phyloP scores from a whole-genome alignment of 1,140 invertebrate species.

The Galleria mellonella region DNA sequence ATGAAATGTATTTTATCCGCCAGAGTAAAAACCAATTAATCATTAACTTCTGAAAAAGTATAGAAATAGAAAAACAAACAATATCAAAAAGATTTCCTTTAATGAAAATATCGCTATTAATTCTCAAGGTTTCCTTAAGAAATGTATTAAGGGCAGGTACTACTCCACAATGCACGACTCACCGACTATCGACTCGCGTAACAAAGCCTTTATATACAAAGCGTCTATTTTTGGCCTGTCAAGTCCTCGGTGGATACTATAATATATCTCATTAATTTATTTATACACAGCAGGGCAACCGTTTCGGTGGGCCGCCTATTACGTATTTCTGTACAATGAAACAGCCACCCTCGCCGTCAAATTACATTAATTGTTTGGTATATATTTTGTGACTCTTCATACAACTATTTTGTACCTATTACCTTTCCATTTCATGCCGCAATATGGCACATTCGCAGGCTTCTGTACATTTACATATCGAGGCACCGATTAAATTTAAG shows the following conservation, averaged over 20 bases:
- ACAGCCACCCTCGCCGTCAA: constrained; percentile 24
- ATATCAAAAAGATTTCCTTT: no score
- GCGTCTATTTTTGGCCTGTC: constrained; percentile 60
- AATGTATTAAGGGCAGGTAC: constrained; percentile 6
- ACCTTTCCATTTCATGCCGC: constrained; percentile 28
- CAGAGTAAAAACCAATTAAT: no score
- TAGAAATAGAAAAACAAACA: no score
- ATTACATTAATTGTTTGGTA: constrained; percentile 55
- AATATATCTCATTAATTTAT: constrained; percentile 7
- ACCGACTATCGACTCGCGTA: no score
- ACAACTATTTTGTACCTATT: constrained; percentile 47
- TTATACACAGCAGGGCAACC: constrained; percentile 37
- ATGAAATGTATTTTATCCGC: no score
- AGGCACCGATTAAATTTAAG: constrained; percentile 53
- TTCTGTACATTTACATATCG: constrained; percentile 6
- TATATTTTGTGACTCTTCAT: constrained; percentile 66
- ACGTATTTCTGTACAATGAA: constrained; percentile 53
- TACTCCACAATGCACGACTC: not conserved
- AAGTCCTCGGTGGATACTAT: constrained; percentile 48
- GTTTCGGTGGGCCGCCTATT: constrained; percentile 53
- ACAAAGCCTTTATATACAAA: constrained; percentile 50
- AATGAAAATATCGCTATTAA: no score
- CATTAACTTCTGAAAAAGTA: no score
- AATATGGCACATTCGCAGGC: constrained; percentile 44
- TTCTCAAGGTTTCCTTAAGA: not conserved